Evolutionary conservation across 2,888 invertebrate species (phyloP), one percentile per base, ranked within the genome.

Genomic region (Acrobasis consociella): DNA sequence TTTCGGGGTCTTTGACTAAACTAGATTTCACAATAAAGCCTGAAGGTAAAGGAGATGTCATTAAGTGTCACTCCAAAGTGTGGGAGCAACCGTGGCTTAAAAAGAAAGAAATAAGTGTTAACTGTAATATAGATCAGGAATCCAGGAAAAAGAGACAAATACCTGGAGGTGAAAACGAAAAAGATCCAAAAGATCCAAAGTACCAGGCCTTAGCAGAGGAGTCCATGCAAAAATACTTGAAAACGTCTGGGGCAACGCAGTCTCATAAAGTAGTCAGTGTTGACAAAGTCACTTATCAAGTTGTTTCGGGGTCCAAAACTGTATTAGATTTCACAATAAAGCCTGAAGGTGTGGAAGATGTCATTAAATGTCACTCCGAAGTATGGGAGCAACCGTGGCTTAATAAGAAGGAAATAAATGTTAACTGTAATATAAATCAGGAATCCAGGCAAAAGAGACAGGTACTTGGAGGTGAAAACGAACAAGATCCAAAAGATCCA

Each of bases 381-480:
- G 85, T 95, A 49, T 95, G 94, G 94, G 92, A 94, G 22, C 88
- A 86, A 60, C 83, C 91, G 0, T 95, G 95, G 95, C 49, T 93
- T 15, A 67, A 77, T 0, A 84, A 82, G 1, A 82, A 83, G 67
- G 80, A 93, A 56, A 72, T 77, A n/a, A 58, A 65, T 3, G 76
- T 76, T 0, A 60, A 58, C 2, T 80, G 79, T 52, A 51, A 69
- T 10, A 49, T 62, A 22, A 55, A 46, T 5, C 11, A 64, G 11
- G 49, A 64, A 52, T 31, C 49, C 17, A 58, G 64, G 0, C 0
- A 22, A 17, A 64, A 65, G 17, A 49, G 67, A 17, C 49, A 66
- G 13, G 0, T 64, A 5, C 8, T 17, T 50, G 69, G 70, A 15
- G 72, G 72, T 11, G 0, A 11, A n/a, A 22, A 0, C 0, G 63